Base-by-base conservation (phyloP, 2,888 invertebrate species). In the Adelphocoris suturalis region DNA sequence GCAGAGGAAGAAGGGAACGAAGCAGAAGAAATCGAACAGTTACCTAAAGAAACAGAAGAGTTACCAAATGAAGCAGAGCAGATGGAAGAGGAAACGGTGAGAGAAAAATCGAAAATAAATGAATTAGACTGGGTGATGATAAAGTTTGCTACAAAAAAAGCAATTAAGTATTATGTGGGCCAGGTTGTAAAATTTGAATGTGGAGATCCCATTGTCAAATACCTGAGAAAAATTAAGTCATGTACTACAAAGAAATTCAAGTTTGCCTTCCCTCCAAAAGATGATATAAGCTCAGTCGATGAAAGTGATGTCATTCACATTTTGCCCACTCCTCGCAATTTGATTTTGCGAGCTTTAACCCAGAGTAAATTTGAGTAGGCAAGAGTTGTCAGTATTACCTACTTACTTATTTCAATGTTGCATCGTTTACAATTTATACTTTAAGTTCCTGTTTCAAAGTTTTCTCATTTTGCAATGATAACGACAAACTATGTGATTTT, bases 191-290 rank as follows among this genome's bases (percentile, higher is more conserved):
- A 9, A 61, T 61, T 61, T 61, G 61, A 61, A 61, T 61, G 2
- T 61, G 61, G 61, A 19, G 19, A 61, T 19, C 61, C 61, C 9
- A 61, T 61, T 9, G 19, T 61, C 61, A 61, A 61, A 61, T 61
- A 19, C 19, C 3, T 61, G 19, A 61, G 19, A 61, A 61, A 19
- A 61, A 61, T 61, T 19, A 37, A 2, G 19, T n/a, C 19, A 61
- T 3, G 61, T 61, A n/a, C n/a, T n/a, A 61, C 61, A 19, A n/a
- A 61, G 61, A n/a, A 16, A 61, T 61, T 61, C 61, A 61, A 61
- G 61, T 61, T 61, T 61, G 61, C 61, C 19, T 61, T 61, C 61
- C 61, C 61, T 61, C 19, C 61, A 61, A 61, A 61, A 19, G 16
- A 61, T 19, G 16, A 61, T 19, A 19, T 61, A 19, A 3, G 61